Evolutionary conservation across 2,797 vertebrate species (phyloP), one percentile per base, ranked within the genome.

Genomic region (Cephalopachus bancanus): DNA sequence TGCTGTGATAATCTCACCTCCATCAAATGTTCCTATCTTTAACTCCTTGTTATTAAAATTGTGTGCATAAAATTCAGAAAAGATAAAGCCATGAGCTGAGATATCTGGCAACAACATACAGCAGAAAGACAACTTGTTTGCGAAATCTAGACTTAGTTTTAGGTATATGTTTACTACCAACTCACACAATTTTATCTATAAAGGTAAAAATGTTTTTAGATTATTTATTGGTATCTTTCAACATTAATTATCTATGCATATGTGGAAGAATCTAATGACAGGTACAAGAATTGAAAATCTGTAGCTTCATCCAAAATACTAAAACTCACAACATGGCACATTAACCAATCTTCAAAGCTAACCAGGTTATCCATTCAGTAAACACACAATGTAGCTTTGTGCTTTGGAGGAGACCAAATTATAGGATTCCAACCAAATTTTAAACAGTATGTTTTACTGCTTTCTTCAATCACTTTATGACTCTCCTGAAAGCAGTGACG

Each of bases 1-100:
- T 97, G 76, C 95, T 94, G 94, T 91, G 96, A 96, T 86, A 96
- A 97, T 97, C 91, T 97, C 97, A 97, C 97, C 90, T 97, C 80
- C 74, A 80, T 78, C 81, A 83, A 78, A 69, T 33, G 72, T 49
- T 97, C 80, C 97, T 96, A 89, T 95, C 94, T 97, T 97, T 98
- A 97, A 97, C 33, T 91, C 33, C 71, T 91, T 87, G 74, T 96
- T 95, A 91, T 87, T 94, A 94, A 93, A 96, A 93, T 88, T 7
- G 2, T 83, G 49, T 60, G 67, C 28, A 55, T 20, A 69, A 65
- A 87, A 15, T 71, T 59, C 60, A 51, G n/a, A 60, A n/a, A 75
- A 91, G 83, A 95, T 49, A 79, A 76, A 55, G 1, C 49, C 5
- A 17, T 11, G 28, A 14, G 33, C 84, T 85, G 16, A 84, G 94